Base-by-base conservation (phyloP, 2,888 invertebrate species). In the Brachyopa scutellaris region DNA sequence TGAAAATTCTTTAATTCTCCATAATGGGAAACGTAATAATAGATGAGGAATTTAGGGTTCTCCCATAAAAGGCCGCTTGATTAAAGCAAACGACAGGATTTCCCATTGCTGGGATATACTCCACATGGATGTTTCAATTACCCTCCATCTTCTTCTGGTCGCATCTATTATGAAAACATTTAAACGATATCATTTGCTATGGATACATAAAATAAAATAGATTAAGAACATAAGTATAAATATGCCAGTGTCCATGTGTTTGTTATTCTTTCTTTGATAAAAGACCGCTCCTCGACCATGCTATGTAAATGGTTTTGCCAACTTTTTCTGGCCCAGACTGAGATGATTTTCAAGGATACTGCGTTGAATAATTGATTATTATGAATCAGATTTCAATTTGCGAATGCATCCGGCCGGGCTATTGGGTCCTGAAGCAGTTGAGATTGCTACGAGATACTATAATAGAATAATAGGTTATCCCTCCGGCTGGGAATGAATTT, bases 1-100 rank as follows among this genome's bases (percentile, higher is more conserved):
- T 23, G 42, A 26, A 67, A 61, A 61, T 61, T 21, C 53, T 62
- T 61, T 33, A 40, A 61, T 69, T 62, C 47, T 62, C 45, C 53
- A 38, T 69, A 29, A 69, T 55, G 61, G 53, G 47, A 45, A 55
- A 38, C 47, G 47, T 55, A 77, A 77, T 62, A 77, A 70, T 62
- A 31, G 38, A 70, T 70, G 55, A 70, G 69, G 57, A 33, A 47
- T 70, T 77, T 45, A 9, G 29, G 55, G 31, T 62, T 31, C 17
- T 5, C 29, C 47, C 47, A 62, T 49, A 62, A 62, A 70, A 70
- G 21, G 31, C n/a, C 29, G 51, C 55, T 59, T 76, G 72, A 76
- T 69, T 69, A 45, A 42, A 42, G 67, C 33, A 15, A 23, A 55
- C 26, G 29, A 11, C 19, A 9, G 11, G 13, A 11, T 11, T 51